Percentiles rank a stretch among this genome's conserved stretches.
Evolutionary conservation across 2,888 invertebrate species (phyloP).

Genomic region (Ichneumoninae sp.): DNA sequence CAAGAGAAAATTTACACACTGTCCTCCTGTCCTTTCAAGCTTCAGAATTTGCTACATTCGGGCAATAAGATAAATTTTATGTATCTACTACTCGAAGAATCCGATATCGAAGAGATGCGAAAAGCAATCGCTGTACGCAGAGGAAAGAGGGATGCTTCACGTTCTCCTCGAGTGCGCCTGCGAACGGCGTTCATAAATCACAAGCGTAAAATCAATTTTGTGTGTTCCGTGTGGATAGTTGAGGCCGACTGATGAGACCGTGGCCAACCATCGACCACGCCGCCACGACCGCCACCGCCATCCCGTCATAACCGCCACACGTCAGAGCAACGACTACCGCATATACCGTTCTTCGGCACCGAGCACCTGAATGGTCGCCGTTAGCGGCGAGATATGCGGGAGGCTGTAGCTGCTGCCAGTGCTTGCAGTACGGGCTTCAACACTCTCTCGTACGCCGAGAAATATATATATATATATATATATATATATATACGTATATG

Average conservation of each 20-base stretch:
- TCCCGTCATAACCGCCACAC: slow-evolving; percentile 26
- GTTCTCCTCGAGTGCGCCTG: slow-evolving; percentile 60
- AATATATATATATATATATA: neutral
- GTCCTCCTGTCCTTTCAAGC: neutral
- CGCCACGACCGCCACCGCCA: slow-evolving; percentile 25
- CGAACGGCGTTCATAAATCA: slow-evolving; percentile 76
- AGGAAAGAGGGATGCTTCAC: neutral
- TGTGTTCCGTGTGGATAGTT: slow-evolving; percentile 57
- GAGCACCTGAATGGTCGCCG: slow-evolving; percentile 38
- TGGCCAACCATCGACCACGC: slow-evolving; percentile 33
- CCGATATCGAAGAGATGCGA: neutral
- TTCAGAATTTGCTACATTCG: neutral
- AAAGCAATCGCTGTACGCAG: neutral
- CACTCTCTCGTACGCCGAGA: slow-evolving; percentile 17
- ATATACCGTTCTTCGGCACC: slow-evolving; percentile 25
- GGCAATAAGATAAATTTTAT: neutral
- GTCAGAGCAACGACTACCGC: slow-evolving; percentile 24
- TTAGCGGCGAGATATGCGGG: slow-evolving; percentile 53
- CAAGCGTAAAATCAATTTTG: slow-evolving; percentile 76
- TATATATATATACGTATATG: neutral
- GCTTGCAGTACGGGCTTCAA: slow-evolving; percentile 13
- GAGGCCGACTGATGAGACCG: slow-evolving; percentile 28
- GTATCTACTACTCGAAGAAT: neutral
- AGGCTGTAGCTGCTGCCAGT: slow-evolving; percentile 51
- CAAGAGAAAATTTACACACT: neutral